Percentiles rank a stretch among this genome's conserved stretches.
Evolutionary conservation across 2,113 vertebrate genomes (phyloP).

Genomic region (Mustela lutreola): DNA sequence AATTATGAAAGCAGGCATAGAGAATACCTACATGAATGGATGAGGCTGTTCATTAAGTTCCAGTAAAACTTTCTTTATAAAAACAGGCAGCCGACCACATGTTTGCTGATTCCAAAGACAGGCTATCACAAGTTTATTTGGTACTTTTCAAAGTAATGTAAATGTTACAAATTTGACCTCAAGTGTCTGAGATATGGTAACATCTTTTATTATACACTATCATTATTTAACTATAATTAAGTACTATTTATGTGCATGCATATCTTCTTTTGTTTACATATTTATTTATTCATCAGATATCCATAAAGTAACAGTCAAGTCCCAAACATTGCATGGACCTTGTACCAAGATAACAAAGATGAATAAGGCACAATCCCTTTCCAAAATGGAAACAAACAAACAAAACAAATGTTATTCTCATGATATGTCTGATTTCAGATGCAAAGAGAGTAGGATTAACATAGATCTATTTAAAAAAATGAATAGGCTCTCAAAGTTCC

Average conservation of each 20-base stretch:
- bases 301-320: not conserved
- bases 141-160: not conserved
- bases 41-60: not conserved
- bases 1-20: not conserved
- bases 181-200: not conserved
- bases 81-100: not conserved
- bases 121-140: not conserved
- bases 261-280: not conserved
- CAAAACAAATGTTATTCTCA: not conserved
- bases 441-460: not conserved
- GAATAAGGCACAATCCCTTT: not conserved
- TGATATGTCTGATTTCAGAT: not conserved
- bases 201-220: not conserved
- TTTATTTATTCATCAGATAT: not conserved
- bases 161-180: not conserved
- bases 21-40: not conserved
- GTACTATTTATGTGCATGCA: not conserved
- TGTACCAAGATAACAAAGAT: not conserved
- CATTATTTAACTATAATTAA: slow-evolving; percentile 32
- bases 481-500: not conserved
- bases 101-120: not conserved
- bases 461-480: not conserved
- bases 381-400: not conserved
- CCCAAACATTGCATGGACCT: not conserved
- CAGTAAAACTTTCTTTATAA: slow-evolving; percentile 12